Conservation (phyloP, 2,797 vertebrate genomes). For the Enteromius viviparus region DNA sequence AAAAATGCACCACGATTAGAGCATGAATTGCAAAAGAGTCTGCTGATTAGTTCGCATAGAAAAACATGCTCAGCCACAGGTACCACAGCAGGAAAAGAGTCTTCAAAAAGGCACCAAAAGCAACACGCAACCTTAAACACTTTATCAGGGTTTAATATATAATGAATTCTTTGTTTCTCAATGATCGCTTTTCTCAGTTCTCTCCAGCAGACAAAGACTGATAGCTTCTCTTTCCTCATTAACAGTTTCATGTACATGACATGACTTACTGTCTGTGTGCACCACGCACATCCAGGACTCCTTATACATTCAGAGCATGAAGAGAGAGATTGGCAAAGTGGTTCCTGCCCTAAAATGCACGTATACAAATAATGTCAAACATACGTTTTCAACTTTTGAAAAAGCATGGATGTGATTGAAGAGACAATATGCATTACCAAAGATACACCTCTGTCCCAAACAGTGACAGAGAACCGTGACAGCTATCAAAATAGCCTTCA, state of each 20-base stretch:
- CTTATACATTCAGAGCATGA: slow-evolving; percentile 76
- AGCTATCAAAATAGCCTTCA: slow-evolving; percentile 42
- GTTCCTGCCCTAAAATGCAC: slow-evolving; percentile 54
- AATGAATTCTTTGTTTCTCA: slow-evolving; percentile 13
- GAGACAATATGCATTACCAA: slow-evolving; percentile 52
- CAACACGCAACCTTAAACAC: background rate
- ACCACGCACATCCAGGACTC: slow-evolving; percentile 80
- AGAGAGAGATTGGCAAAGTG: slow-evolving; percentile 67
- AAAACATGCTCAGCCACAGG: slow-evolving; percentile 19
- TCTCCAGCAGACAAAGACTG: background rate
- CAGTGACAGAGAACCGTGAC: slow-evolving; percentile 46
- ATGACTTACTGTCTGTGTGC: slow-evolving; percentile 72
- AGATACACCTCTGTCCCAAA: slow-evolving; percentile 38
- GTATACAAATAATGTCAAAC: background rate
- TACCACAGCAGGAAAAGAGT: slow-evolving; percentile 26
- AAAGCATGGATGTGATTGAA: background rate
- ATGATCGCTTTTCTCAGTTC: background rate
- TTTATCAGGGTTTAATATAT: background rate
- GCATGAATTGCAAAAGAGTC: background rate
- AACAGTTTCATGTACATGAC: background rate
- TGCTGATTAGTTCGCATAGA: slow-evolving; percentile 1
- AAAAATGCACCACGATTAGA: background rate
- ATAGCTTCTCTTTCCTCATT: background rate
- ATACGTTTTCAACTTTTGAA: background rate
- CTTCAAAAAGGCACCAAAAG: background rate